Conservation (phyloP, 2,113 vertebrate species). For the Acinonyx jubatus region DNA sequence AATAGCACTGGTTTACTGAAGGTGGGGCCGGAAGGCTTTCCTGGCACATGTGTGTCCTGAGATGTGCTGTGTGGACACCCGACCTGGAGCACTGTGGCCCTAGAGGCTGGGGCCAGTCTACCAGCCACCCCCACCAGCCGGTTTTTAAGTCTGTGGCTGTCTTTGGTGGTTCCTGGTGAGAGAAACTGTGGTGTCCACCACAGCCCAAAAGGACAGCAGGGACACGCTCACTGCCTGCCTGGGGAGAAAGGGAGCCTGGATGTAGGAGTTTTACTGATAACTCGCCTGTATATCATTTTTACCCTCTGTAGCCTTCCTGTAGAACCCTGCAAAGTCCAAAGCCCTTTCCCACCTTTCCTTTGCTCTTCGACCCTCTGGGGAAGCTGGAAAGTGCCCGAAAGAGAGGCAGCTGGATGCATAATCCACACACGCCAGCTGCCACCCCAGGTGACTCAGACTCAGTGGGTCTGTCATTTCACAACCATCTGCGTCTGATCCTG, state of each 20-base stretch:
- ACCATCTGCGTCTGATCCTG: constrained; percentile 1
- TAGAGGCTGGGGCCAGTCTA: background rate
- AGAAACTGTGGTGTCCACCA: background rate
- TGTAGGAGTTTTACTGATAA: background rate
- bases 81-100: background rate
- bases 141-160: background rate
- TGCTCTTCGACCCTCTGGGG: background rate
- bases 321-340: constrained; percentile 10
- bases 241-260: background rate
- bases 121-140: too few species aligned
- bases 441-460: constrained; percentile 30
- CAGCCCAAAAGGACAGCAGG: background rate
- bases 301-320: constrained; percentile 2
- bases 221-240: background rate
- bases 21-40: background rate
- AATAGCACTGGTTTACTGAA: background rate
- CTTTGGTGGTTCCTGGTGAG: background rate
- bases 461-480: constrained; percentile 22
- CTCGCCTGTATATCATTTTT: background rate
- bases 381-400: constrained; percentile 17
- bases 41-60: background rate
- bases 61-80: background rate
- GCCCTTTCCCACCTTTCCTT: background rate
- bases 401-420: background rate
- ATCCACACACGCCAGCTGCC: background rate